phyloP scores from a whole-genome alignment of 2,797 vertebrate species.

The Diceros bicornis region DNA sequence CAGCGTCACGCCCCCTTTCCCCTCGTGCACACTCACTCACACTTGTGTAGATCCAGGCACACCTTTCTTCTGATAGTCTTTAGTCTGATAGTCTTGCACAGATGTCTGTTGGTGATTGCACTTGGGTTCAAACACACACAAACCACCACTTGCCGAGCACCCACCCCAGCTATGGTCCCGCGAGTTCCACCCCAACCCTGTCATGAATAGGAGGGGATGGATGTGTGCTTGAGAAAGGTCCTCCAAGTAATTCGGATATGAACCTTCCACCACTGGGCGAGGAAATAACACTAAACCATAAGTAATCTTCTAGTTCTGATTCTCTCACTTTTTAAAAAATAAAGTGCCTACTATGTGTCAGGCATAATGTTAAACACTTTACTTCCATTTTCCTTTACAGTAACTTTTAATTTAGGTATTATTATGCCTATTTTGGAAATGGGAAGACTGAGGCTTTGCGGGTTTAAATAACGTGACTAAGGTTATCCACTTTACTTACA shows the following conservation, averaged over 20 bases:
- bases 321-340: neutral
- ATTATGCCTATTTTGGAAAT: neutral
- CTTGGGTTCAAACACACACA: neutral
- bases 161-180: rapidly evolving
- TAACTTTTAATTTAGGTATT: neutral
- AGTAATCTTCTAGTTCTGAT: neutral
- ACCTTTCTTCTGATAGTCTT: neutral
- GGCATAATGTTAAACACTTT: neutral
- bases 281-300: neutral
- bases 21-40: neutral
- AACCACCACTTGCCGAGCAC: rapidly evolving
- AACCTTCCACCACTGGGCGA: neutral
- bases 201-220: rapidly evolving
- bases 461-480: neutral
- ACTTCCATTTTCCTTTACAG: neutral
- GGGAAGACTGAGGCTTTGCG: neutral
- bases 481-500: neutral
- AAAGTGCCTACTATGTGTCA: neutral
- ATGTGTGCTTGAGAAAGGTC: neutral
- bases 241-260: neutral
- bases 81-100: neutral
- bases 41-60: no score
- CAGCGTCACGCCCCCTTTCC: neutral
- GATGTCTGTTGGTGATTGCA: neutral
- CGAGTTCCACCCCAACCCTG: rapidly evolving